These are phyloP conservation scores for Drosophila cardini DNA, from an alignment of 1,140 invertebrate genomes.

Conservation along the genomic window DNA sequence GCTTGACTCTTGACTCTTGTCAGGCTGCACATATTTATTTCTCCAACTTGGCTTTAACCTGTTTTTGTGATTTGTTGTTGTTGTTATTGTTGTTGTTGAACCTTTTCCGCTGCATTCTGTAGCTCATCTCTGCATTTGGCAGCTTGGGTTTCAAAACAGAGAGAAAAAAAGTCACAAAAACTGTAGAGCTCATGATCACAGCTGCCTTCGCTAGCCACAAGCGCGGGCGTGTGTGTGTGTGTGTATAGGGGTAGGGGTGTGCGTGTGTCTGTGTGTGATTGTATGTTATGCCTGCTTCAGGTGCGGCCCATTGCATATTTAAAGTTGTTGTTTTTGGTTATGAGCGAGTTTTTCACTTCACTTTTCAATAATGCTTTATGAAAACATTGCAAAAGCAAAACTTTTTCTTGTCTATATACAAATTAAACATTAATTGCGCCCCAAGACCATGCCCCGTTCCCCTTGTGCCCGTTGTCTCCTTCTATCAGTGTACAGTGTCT, in stretches of 20 bases:
- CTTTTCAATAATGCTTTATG: conserved; percentile 53
- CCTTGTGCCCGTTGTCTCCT: not conserved
- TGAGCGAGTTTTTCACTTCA: conserved; percentile 55
- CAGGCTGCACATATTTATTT: conserved; percentile 62
- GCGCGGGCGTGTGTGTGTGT: conserved; percentile 29
- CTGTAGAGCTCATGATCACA: conserved; percentile 44
- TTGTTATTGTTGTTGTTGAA: conserved; percentile 1
- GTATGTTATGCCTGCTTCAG: conserved; percentile 12
- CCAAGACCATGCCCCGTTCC: conserved; percentile 39
- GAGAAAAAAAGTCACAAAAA: conserved; percentile 65
- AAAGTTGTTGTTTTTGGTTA: conserved; percentile 35
- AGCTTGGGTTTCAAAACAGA: conserved; percentile 58
- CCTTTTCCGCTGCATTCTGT: conserved; percentile 69
- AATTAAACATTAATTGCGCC: conserved; percentile 77
- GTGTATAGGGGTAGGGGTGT: conserved; percentile 5
- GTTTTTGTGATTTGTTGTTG: conserved; percentile 35
- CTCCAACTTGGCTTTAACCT: conserved; percentile 60
- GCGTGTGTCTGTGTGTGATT: conserved; percentile 11
- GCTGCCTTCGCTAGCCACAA: conserved; percentile 17
- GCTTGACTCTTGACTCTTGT: conserved; percentile 67
- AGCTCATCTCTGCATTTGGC: conserved; percentile 39
- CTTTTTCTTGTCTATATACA: conserved; percentile 76
- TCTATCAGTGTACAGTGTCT: conserved; percentile 4
- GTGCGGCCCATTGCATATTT: conserved; percentile 46
- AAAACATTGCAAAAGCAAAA: conserved; percentile 57